Percentiles rank a stretch among this genome's conserved stretches.
Evolutionary conservation across 1,140 invertebrate genomes (phyloP).

Genomic region (Gonatopus flavifemur): DNA sequence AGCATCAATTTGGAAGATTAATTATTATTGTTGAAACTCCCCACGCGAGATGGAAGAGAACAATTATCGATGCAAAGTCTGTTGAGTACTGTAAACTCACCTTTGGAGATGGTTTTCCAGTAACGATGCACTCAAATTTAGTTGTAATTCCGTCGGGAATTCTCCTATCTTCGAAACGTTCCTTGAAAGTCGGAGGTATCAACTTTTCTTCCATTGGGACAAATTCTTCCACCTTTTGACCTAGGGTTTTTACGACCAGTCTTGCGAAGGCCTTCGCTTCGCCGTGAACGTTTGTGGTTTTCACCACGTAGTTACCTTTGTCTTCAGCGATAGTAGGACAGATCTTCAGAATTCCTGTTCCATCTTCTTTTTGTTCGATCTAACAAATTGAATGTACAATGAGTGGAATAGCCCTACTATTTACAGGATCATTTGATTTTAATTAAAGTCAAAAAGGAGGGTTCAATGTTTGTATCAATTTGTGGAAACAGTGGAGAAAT

Average conservation of each 20-base stretch:
- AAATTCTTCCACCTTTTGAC: constrained; percentile 49
- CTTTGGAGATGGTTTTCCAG: constrained; percentile 73
- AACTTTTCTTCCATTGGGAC: constrained; percentile 63
- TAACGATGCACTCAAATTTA: constrained; percentile 72
- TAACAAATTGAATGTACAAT: constrained; percentile 20
- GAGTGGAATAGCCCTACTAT: not conserved
- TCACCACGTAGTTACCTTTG: constrained; percentile 76
- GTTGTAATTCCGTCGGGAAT: constrained; percentile 60
- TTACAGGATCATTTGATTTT: no score
- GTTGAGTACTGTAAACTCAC: no score
- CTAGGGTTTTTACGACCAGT: constrained; percentile 69
- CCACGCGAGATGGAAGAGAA: no score
- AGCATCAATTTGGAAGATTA: no score
- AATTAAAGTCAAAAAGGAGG: no score
- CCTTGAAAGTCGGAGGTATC: constrained; percentile 66
- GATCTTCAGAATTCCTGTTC: constrained; percentile 64
- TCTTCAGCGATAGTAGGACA: constrained; percentile 63
- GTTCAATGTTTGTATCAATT: no score
- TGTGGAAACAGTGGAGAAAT: no score
- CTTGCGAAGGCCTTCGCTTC: constrained; percentile 81
- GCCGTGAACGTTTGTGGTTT: constrained; percentile 71
- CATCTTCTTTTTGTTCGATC: constrained; percentile 57
- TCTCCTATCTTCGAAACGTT: constrained; percentile 64
- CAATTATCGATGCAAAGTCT: no score
- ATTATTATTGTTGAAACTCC: no score